phyloP scores from a whole-genome alignment of 2,888 invertebrate genomes.

The Phortica okadai region DNA sequence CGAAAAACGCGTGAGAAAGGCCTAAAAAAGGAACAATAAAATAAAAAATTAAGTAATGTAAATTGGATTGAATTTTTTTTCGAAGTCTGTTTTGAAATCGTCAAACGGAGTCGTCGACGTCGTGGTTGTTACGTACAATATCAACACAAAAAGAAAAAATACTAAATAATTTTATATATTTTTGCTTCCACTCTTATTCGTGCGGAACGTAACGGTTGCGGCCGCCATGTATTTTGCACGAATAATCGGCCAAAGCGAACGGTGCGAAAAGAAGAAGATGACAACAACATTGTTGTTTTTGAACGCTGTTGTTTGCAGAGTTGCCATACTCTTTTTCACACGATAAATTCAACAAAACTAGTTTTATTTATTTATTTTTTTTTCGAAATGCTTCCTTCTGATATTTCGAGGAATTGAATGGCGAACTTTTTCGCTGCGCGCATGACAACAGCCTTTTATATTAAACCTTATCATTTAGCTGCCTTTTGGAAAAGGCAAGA shows the following conservation, averaged over 20 bases:
- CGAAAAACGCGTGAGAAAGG: conserved; percentile 1
- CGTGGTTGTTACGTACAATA: not conserved
- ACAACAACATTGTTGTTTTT: not conserved
- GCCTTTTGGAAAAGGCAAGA: no score
- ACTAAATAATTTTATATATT: conserved; percentile 1
- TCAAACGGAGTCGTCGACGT: not conserved
- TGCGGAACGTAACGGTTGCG: conserved; percentile 14
- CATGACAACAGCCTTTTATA: no score
- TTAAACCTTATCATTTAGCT: no score
- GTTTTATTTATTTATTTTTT: no score
- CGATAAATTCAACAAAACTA: not conserved
- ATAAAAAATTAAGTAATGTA: not conserved
- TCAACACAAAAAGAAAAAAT: not conserved
- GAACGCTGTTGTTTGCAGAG: conserved; percentile 47
- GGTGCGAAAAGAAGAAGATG: not conserved
- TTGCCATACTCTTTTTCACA: conserved; percentile 51
- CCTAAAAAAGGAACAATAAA: not conserved
- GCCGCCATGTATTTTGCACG: not conserved
- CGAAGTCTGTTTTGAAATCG: not conserved
- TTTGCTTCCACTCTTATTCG: conserved; percentile 3
- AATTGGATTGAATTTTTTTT: no score
- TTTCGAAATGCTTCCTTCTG: no score
- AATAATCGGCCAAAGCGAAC: not conserved
- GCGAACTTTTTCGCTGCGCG: no score
- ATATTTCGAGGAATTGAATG: no score